A percentile compares a stretch with the other conserved stretches of the same genome.
Evolutionary conservation across 2,113 vertebrate species (phyloP).

Genomic region (Tachycineta bicolor): DNA sequence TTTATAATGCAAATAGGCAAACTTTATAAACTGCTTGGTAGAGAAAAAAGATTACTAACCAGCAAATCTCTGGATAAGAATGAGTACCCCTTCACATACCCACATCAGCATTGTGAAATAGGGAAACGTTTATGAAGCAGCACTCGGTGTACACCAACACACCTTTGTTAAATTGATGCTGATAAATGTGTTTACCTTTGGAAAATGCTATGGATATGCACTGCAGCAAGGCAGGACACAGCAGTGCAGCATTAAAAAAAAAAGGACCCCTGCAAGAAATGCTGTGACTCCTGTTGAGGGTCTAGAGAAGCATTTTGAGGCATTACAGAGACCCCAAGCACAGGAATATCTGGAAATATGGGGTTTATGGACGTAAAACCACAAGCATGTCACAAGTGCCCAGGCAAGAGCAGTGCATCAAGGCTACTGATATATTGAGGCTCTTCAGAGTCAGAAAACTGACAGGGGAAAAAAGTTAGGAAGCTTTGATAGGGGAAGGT

Average conservation of each 20-base stretch:
- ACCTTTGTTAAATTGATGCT: neutral
- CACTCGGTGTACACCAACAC: neutral
- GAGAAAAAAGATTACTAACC: neutral
- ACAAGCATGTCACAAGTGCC: neutral
- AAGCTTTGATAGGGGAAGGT: neutral
- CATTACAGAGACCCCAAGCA: neutral
- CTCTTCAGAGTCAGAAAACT: neutral
- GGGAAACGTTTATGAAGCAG: neutral
- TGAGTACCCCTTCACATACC: neutral
- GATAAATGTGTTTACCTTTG: neutral
- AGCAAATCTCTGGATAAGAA: neutral
- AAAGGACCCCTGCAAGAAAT: neutral
- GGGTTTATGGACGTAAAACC: neutral
- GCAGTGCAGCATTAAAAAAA: neutral
- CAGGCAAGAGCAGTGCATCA: neutral
- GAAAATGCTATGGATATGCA: neutral
- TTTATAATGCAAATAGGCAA: neutral
- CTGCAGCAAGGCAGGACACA: neutral
- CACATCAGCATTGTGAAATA: fast-evolving
- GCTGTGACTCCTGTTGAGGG: neutral
- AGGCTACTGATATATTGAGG: too few species aligned
- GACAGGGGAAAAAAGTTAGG: neutral
- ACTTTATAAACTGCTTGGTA: neutral
- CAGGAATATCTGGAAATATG: neutral
- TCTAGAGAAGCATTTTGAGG: neutral